These are phyloP conservation scores for Calvadosia cruxmelitensis DNA, from an alignment of 30 jellyfish, hydroid and myxozoan species.

Conservation along the genomic window DNA sequence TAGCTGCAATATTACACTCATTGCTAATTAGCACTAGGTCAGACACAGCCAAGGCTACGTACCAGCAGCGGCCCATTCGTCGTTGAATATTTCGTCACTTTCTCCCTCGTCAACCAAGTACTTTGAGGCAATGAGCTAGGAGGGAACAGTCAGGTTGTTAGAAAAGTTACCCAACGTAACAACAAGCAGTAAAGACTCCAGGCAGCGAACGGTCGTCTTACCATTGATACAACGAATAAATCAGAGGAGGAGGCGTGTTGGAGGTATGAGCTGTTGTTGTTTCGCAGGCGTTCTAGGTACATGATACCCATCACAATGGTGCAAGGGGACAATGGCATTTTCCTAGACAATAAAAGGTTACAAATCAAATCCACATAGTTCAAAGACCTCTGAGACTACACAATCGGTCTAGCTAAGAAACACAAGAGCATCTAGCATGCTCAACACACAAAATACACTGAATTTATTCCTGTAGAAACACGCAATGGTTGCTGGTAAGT, in stretches of 20 bases:
- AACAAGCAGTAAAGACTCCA: too few species aligned
- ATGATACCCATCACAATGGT: slow-evolving; percentile 88
- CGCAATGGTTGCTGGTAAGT: neutral
- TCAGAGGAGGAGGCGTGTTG: slow-evolving; percentile 76
- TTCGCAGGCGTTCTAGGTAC: slow-evolving; percentile 81
- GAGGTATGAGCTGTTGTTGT: slow-evolving; percentile 57
- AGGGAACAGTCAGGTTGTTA: neutral
- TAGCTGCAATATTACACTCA: neutral
- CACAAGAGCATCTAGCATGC: too few species aligned
- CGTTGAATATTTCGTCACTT: slow-evolving; percentile 76
- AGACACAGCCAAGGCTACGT: neutral
- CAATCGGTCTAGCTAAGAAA: too few species aligned
- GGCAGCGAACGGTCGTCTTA: slow-evolving; percentile 28
- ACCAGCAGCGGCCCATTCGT: slow-evolving; percentile 99
- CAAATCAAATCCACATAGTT: too few species aligned
- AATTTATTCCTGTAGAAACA: too few species aligned
- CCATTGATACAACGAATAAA: slow-evolving; percentile 84
- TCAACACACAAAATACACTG: too few species aligned
- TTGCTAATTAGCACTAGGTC: too few species aligned
- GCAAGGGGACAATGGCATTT: slow-evolving; percentile 77
- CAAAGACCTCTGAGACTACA: too few species aligned
- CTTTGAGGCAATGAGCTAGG: slow-evolving; percentile 75
- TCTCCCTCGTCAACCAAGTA: slow-evolving; percentile 77
- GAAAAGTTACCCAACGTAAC: too few species aligned
- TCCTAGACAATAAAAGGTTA: too few species aligned